A percentile compares a stretch with the other conserved stretches of the same genome.
Evolutionary conservation across 2,113 vertebrate species (phyloP).

Genomic region (Pungitius pungitius): DNA sequence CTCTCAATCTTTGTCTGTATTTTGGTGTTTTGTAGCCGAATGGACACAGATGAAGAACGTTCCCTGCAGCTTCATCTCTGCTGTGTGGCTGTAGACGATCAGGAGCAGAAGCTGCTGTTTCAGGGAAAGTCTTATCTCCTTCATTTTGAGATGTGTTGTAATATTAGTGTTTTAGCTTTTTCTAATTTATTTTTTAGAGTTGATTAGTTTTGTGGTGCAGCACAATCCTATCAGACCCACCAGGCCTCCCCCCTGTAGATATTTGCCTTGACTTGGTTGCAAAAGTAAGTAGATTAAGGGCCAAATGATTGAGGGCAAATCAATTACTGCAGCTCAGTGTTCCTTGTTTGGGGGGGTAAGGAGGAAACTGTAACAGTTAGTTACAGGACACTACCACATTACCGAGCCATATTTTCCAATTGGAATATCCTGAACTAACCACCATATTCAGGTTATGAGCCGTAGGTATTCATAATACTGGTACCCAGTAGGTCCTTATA

Average conservation of each 20-base stretch:
- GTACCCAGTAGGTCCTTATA: background rate
- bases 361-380: slow-evolving; percentile 37
- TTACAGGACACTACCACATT: slow-evolving; percentile 33
- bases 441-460: background rate
- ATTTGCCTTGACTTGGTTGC: slow-evolving; percentile 59
- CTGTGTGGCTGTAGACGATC: background rate
- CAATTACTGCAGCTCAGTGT: slow-evolving; percentile 65
- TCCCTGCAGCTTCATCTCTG: slow-evolving; percentile 30
- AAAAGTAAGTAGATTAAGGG: slow-evolving; percentile 72
- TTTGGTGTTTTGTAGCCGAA: slow-evolving; percentile 34
- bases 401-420: slow-evolving; percentile 2
- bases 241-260: slow-evolving; percentile 43
- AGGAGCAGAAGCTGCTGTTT: slow-evolving; percentile 24
- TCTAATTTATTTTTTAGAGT: no score
- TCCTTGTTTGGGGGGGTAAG: slow-evolving; percentile 46
- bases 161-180: background rate
- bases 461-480: background rate
- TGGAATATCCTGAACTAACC: slow-evolving; percentile 32
- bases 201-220: no score
- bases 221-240: slow-evolving; percentile 19
- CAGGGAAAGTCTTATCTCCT: slow-evolving; percentile 3
- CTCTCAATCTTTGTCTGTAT: slow-evolving; percentile 3
- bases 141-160: background rate
- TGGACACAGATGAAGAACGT: slow-evolving; percentile 26
- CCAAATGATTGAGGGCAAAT: slow-evolving; percentile 72